These are phyloP conservation scores for Arenaria interpres DNA, from an alignment of 2,113 vertebrate genomes.

Conservation along the genomic window DNA sequence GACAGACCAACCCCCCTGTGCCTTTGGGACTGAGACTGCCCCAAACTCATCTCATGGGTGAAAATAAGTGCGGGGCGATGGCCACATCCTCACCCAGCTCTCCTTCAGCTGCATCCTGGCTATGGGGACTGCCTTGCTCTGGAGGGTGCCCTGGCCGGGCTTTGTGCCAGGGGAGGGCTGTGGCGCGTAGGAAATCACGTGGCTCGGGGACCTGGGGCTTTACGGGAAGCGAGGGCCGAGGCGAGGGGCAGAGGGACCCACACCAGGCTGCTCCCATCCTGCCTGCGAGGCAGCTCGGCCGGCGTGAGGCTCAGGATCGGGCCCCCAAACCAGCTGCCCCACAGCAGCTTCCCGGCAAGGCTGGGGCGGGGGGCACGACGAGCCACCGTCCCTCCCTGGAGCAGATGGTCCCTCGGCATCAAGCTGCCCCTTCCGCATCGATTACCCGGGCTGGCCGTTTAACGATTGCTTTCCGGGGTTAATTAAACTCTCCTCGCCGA, in stretches of 20 bases:
- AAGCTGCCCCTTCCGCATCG: constrained; percentile 53
- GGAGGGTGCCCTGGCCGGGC: neutral
- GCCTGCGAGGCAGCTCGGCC: neutral
- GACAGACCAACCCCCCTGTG: neutral
- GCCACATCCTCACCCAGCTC: neutral
- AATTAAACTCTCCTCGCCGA: constrained; percentile 59
- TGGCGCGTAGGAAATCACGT: neutral
- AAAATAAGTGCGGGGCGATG: fast-evolving
- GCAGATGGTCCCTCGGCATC: constrained; percentile 51
- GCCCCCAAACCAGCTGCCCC: neutral
- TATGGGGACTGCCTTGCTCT: neutral
- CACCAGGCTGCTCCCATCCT: neutral
- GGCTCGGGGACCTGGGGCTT: neutral
- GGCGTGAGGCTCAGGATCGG: neutral
- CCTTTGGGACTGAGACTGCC: neutral
- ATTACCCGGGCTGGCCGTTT: constrained; percentile 45
- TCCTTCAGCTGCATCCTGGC: neutral
- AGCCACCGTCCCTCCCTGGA: neutral
- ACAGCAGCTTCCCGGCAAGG: neutral
- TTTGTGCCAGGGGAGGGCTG: neutral
- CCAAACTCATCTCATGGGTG: neutral
- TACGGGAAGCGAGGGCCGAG: neutral
- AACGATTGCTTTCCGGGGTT: constrained; percentile 61
- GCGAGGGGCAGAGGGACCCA: neutral
- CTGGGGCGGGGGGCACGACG: neutral